Conservation (phyloP, 2,888 invertebrate genomes). For the Colletes collaris region DNA sequence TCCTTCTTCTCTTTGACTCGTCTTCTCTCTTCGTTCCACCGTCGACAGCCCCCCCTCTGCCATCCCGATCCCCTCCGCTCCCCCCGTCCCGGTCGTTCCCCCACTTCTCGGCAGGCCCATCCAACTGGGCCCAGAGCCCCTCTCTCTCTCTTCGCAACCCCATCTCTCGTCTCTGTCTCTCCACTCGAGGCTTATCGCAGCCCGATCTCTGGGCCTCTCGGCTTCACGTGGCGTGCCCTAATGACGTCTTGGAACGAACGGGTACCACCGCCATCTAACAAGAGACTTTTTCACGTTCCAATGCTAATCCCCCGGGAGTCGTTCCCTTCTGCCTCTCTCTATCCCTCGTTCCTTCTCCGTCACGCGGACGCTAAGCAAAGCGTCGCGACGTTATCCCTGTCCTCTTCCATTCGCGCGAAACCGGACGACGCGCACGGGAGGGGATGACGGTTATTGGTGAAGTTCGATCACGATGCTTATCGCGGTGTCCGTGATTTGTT, state of each 20-base stretch:
- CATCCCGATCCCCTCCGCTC: background rate
- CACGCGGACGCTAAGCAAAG: too few species aligned
- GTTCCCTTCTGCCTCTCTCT: conserved; percentile 32
- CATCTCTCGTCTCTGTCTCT: conserved; percentile 35
- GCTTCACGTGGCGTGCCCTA: conserved; percentile 81
- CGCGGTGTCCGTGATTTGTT: conserved; percentile 58
- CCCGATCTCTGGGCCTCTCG: conserved; percentile 74
- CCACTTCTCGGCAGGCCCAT: conserved; percentile 7
- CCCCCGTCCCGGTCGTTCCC: conserved; percentile 24
- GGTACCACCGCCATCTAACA: conserved; percentile 78
- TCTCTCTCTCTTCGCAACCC: conserved; percentile 48
- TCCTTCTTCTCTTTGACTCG: conserved; percentile 30
- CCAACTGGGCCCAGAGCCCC: conserved; percentile 47
- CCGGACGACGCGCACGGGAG: background rate
- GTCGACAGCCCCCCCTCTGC: conserved; percentile 10
- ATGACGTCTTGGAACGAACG: conserved; percentile 80
- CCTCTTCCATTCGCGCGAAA: conserved; percentile 28
- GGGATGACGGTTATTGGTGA: conserved; percentile 34
- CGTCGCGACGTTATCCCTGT: conserved; percentile 1
- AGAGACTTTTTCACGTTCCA: conserved; percentile 79
- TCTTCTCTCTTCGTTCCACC: conserved; percentile 20
- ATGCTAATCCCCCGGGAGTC: conserved; percentile 78
- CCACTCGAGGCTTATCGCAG: conserved; percentile 69
- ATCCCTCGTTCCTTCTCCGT: too few species aligned
- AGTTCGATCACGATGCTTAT: conserved; percentile 54